Evolutionary conservation across 2,888 invertebrate genomes (phyloP).

Genomic region (Noctua janthe): DNA sequence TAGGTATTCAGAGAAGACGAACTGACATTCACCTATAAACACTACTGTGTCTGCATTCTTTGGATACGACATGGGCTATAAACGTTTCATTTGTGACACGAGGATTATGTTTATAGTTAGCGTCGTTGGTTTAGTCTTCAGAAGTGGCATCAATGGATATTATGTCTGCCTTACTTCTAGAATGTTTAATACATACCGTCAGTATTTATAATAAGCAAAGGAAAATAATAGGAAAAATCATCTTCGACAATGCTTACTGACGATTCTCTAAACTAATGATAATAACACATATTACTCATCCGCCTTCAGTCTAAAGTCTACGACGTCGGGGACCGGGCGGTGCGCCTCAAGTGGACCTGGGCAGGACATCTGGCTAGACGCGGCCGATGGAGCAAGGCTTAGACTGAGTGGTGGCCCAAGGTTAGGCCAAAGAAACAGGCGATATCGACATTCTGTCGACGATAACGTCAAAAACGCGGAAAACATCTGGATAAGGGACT

Average conservation of each 20-base stretch:
- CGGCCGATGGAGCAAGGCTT: too few relatives aligned
- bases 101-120: conserved; percentile 21
- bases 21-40: conserved; percentile 4
- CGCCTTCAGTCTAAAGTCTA: too few relatives aligned
- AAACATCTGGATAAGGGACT: too few relatives aligned
- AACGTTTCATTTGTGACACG: neutral
- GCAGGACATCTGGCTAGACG: neutral
- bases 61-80: conserved; percentile 2
- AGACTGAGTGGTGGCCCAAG: too few relatives aligned
- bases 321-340: neutral
- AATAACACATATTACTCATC: neutral
- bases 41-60: conserved; percentile 13
- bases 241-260: neutral
- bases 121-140: conserved; percentile 16
- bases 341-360: neutral
- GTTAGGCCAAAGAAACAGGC: too few relatives aligned
- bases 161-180: neutral
- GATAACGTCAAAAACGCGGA: too few relatives aligned
- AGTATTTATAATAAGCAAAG: neutral
- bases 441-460: too few relatives aligned
- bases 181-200: neutral
- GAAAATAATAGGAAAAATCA: neutral
- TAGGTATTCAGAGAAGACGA: conserved; percentile 16
- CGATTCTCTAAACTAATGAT: neutral
- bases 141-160: neutral